Base-by-base conservation (phyloP, 1,140 invertebrate genomes). In the Maconellicoccus hirsutus region DNA sequence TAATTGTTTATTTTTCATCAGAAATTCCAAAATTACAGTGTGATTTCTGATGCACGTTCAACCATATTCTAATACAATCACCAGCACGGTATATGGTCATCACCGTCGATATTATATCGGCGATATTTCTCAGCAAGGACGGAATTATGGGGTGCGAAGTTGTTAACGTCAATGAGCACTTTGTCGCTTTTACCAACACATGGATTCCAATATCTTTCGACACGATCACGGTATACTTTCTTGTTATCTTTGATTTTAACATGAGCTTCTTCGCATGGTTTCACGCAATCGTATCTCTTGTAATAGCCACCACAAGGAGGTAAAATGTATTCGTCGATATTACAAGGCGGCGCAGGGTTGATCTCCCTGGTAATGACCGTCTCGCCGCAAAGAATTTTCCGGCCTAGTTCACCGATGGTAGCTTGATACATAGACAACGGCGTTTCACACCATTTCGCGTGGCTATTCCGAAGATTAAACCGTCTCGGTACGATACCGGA, bases 121-220 rank as follows among this genome's bases (percentile, higher is more conserved):
- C 61, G 61, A 23, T 25, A 26, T 16, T 25, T 66, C 4, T 66
- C 25, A 22, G 22, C 22, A 16, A 66, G 61, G 19, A 25, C 21
- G 10, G 61, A 10, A 26, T 66, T 66, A 22, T 66, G 61, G 16
- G 61, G 61, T 4, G 61, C 61, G 25, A 66, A 66, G 10, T 66
- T 16, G 22, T 66, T 66, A 23, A 66, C 61, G 61, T 66, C 61
- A 4, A 66, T 23, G 6, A 6, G 22, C 1, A 66, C 19, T 8
- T 26, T 10, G 2, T 66, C 61, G 22, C 25, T 3, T 23, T 66
- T 26, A 8, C 10, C 25, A 12, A 66, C 7, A 16, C 61, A 66
- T 22, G 61, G 61, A 23, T 66, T 66, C 61, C 61, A 66, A 19
- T 66, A 66, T 12, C 61, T 12, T 66, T 66, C 61, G 19, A 66